Conservation (phyloP, 2,113 vertebrate genomes). For the Corythornis madagascariensis region DNA sequence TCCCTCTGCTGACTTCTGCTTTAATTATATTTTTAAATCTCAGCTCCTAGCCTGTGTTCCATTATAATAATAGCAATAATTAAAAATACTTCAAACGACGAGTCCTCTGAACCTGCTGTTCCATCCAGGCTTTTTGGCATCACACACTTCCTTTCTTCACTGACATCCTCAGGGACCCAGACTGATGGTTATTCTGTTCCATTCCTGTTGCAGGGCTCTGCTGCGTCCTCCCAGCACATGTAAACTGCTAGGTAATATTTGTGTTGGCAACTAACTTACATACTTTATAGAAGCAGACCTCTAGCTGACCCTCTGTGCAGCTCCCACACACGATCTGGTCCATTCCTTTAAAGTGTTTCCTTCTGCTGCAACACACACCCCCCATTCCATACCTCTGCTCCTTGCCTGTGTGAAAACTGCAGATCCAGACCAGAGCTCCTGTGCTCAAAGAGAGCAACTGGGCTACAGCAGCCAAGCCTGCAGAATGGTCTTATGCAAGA, state of each 20-base stretch:
- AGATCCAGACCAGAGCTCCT: not conserved
- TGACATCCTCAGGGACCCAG: conserved; percentile 45
- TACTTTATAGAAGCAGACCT: conserved; percentile 52
- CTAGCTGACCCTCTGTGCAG: conserved; percentile 28
- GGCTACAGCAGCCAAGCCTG: not conserved
- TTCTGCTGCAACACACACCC: not conserved
- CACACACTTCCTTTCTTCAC: not conserved
- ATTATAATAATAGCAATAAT: conserved; percentile 44
- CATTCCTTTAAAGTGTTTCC: not conserved
- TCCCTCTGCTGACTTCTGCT: conserved; percentile 28
- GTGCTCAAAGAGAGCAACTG: not conserved
- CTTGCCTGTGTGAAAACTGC: not conserved
- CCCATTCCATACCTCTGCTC: not conserved
- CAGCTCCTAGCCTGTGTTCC: not conserved
- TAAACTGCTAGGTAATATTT: conserved; percentile 59
- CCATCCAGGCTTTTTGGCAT: conserved; percentile 26
- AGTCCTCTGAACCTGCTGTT: conserved; percentile 6
- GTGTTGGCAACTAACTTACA: conserved; percentile 49
- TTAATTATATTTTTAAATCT: conserved; percentile 24
- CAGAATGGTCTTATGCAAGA: not conserved
- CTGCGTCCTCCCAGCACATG: conserved; percentile 22
- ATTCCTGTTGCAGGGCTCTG: not conserved
- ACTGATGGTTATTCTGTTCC: not conserved
- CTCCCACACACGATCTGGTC: conserved; percentile 27
- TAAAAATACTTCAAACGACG: conserved; percentile 33